Conservation (phyloP, 92 coral and sea anemone species). For the Bergia sp. region DNA sequence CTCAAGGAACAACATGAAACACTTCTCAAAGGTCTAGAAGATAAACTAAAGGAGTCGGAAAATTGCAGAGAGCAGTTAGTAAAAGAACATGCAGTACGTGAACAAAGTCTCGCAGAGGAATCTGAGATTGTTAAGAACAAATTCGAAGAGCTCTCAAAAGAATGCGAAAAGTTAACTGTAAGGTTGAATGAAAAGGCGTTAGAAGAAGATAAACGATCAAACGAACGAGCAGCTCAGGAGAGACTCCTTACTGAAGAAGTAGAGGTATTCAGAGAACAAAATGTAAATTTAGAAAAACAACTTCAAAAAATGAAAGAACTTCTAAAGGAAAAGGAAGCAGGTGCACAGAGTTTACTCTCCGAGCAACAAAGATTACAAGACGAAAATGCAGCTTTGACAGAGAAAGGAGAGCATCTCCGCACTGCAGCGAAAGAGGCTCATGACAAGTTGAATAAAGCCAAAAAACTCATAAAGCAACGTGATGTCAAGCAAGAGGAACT, state of each 20-base stretch:
- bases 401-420: conserved; percentile 4
- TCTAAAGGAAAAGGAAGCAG: conserved; percentile 9
- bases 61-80: conserved; percentile 22
- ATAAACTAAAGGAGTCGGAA: conserved; percentile 10
- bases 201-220: conserved; percentile 4
- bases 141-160: conserved; percentile 4
- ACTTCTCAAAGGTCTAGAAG: conserved; percentile 9
- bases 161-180: background rate
- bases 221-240: conserved; percentile 8
- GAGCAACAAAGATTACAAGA: conserved; percentile 47
- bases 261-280: conserved; percentile 28
- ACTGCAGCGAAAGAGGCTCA: conserved; percentile 36
- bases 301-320: conserved; percentile 30
- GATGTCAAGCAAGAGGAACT: conserved; percentile 24
- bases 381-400: conserved; percentile 40
- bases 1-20: conserved; percentile 23
- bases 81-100: background rate
- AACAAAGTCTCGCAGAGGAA: conserved; percentile 8
- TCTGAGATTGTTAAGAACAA: background rate
- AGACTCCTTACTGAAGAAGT: background rate
- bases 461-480: conserved; percentile 34
- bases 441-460: conserved; percentile 19
- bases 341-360: conserved; percentile 5
- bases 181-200: conserved; percentile 10
- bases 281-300: conserved; percentile 31